Conservation (phyloP, 1,140 invertebrate genomes). For the Neodiprion fabricii region DNA sequence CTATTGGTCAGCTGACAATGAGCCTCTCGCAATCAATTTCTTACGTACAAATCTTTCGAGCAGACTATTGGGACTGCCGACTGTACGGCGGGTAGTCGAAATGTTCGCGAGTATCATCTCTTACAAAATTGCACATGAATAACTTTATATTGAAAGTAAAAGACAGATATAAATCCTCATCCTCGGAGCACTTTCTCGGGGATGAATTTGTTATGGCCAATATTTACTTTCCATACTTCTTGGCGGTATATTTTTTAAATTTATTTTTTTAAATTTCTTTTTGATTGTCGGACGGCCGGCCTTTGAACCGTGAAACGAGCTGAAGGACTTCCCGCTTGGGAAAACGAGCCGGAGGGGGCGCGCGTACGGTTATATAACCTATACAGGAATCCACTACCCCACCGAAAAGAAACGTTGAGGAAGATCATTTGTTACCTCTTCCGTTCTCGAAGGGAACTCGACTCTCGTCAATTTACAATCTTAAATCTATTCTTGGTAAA, state of each 20-base stretch:
- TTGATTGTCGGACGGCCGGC: not conserved
- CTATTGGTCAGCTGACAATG: too few species aligned
- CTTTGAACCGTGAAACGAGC: not conserved
- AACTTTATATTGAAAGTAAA: too few species aligned
- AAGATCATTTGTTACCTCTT: conserved; percentile 2
- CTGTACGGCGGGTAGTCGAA: too few species aligned
- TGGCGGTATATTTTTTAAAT: not conserved
- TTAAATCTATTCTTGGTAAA: not conserved
- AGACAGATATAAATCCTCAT: too few species aligned
- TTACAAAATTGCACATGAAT: too few species aligned
- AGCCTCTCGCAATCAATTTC: too few species aligned
- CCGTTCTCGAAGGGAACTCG: not conserved
- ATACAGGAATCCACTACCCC: not conserved
- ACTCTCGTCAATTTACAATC: not conserved
- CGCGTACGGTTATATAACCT: not conserved
- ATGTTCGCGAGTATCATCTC: too few species aligned
- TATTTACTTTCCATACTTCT: too few species aligned
- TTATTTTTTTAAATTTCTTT: not conserved
- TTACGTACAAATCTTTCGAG: too few species aligned
- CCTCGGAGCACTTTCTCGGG: too few species aligned
- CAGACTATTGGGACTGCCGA: too few species aligned
- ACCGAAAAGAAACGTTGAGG: not conserved
- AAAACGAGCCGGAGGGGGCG: not conserved
- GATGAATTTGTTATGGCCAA: too few species aligned
- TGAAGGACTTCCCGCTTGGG: not conserved